phyloP scores from a whole-genome alignment of 2,888 invertebrate species.

The Athrips mouffetella region DNA sequence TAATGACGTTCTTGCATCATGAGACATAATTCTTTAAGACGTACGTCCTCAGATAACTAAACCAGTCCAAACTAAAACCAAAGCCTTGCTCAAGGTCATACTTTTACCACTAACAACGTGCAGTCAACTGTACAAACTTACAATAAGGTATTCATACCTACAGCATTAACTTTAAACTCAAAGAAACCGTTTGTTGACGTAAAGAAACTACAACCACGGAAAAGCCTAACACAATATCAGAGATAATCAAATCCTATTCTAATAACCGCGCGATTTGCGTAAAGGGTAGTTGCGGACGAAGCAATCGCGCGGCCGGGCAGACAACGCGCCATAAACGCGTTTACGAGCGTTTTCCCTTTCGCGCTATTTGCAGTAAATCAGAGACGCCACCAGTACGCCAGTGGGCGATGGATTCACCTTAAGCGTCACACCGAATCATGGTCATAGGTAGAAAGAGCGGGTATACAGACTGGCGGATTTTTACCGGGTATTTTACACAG shows the following conservation, averaged over 20 bases:
- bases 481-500: background rate
- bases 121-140: no score
- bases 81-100: no score
- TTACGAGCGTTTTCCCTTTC: constrained; percentile 76
- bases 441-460: constrained; percentile 38
- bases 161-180: no score
- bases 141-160: no score
- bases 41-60: no score
- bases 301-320: constrained; percentile 55
- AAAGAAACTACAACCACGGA: constrained; percentile 4
- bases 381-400: constrained; percentile 46
- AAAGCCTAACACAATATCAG: constrained; percentile 15
- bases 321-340: constrained; percentile 68
- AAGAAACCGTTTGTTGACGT: no score
- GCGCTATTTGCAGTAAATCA: constrained; percentile 77
- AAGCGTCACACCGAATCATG: constrained; percentile 51
- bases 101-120: no score
- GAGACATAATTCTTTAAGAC: no score
- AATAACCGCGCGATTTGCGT: constrained; percentile 47
- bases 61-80: no score
- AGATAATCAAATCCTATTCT: constrained; percentile 45
- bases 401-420: constrained; percentile 55
- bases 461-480: constrained; percentile 37
- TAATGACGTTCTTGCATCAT: no score
- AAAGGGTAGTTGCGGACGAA: constrained; percentile 49